These are phyloP conservation scores for Cyclura pinguis DNA, from an alignment of 2,797 vertebrate genomes.

Conservation along the genomic window DNA sequence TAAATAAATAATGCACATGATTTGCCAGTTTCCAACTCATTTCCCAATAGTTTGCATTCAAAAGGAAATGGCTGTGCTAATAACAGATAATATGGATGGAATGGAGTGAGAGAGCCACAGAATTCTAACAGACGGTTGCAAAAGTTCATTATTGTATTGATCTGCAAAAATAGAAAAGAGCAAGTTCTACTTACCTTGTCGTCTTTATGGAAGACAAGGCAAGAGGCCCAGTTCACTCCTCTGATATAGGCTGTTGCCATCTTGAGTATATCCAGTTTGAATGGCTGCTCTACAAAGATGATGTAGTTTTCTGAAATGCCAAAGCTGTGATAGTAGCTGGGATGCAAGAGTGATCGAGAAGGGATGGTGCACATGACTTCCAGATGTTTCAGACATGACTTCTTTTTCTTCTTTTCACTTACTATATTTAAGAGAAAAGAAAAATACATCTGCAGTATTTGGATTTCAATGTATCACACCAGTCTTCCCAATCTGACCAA, in stretches of 20 bases:
- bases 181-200: slow-evolving; percentile 81
- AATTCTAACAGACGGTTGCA: neutral
- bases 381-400: slow-evolving; percentile 77
- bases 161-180: too few species aligned
- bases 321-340: slow-evolving; percentile 97
- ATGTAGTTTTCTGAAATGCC: slow-evolving; percentile 91
- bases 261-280: slow-evolving; percentile 88
- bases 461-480: neutral
- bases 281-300: slow-evolving; percentile 93
- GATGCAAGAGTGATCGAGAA: slow-evolving; percentile 84
- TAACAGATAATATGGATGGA: neutral
- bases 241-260: slow-evolving; percentile 91
- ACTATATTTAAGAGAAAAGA: slow-evolving; percentile 51
- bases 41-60: neutral
- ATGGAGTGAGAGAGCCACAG: neutral
- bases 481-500: neutral
- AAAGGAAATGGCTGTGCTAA: neutral
- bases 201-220: slow-evolving; percentile 86
- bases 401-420: slow-evolving; percentile 68
- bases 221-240: slow-evolving; percentile 90
- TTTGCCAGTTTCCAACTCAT: too few species aligned
- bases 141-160: neutral
- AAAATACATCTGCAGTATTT: too few species aligned
- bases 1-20: too few species aligned
- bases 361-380: slow-evolving; percentile 88